Percentiles rank a stretch among this genome's conserved stretches.
Evolutionary conservation across 2,888 invertebrate species (phyloP).

Genomic region (Brachyopa scutellaris): DNA sequence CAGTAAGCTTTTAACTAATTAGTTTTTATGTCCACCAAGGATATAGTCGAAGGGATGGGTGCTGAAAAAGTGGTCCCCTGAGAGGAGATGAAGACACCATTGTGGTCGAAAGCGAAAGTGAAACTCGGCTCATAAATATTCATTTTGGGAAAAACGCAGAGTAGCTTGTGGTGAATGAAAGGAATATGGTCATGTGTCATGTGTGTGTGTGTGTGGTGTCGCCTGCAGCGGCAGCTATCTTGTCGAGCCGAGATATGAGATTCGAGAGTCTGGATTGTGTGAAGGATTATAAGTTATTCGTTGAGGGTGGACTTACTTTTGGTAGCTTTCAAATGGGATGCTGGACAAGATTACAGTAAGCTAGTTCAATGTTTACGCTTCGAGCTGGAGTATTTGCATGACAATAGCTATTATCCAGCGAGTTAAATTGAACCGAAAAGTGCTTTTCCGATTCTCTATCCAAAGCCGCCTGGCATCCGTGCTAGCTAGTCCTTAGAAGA

Average conservation of each 20-base stretch:
- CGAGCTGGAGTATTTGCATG: too few species aligned
- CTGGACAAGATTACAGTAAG: too few species aligned
- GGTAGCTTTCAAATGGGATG: too few species aligned
- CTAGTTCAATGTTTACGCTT: too few species aligned
- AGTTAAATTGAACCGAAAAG: too few species aligned
- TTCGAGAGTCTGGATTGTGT: too few species aligned
- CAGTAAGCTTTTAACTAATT: conserved; percentile 72
- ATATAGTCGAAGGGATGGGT: conserved; percentile 7
- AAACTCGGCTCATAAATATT: conserved; percentile 56
- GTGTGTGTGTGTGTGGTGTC: background rate
- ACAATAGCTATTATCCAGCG: too few species aligned
- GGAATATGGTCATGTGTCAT: background rate
- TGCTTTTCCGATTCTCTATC: too few species aligned
- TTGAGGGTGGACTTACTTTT: too few species aligned
- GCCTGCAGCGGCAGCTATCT: background rate
- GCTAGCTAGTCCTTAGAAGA: too few species aligned
- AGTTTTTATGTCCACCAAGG: conserved; percentile 46
- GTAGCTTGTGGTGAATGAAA: background rate
- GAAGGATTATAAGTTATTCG: too few species aligned
- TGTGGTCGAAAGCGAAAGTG: conserved; percentile 52
- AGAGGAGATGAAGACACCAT: conserved; percentile 43
- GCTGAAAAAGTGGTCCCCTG: conserved; percentile 20
- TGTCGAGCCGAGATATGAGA: background rate
- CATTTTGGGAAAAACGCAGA: background rate
- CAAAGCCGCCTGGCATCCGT: too few species aligned